Conservation (phyloP, 1,140 invertebrate genomes). For the Mactra quadrangularis region DNA sequence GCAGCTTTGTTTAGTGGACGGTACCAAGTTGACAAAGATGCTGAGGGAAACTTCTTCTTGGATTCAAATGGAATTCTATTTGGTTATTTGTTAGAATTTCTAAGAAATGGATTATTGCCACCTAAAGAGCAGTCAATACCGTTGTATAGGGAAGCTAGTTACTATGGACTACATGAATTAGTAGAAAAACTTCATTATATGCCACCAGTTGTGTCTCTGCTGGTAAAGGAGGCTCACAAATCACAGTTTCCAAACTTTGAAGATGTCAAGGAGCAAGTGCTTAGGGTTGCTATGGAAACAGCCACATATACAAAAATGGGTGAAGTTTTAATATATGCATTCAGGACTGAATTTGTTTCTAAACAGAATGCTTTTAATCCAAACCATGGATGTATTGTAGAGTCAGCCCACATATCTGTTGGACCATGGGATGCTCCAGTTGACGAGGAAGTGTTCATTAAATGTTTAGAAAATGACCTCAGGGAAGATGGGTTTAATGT, state of each 20-base stretch:
- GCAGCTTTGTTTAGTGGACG: constrained; percentile 83
- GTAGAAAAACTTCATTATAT: constrained; percentile 72
- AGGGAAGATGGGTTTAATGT: constrained; percentile 78
- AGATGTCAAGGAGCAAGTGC: constrained; percentile 70
- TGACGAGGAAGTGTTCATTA: constrained; percentile 79
- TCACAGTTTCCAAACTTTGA: constrained; percentile 77
- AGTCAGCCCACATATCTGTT: constrained; percentile 74
- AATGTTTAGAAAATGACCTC: constrained; percentile 77
- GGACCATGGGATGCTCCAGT: constrained; percentile 77
- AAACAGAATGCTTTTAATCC: constrained; percentile 76
- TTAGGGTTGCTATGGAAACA: constrained; percentile 74
- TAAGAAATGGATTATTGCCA: constrained; percentile 77
- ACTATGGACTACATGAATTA: constrained; percentile 77
- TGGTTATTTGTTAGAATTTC: constrained; percentile 77
- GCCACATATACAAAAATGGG: constrained; percentile 74
- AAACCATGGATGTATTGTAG: constrained; percentile 77
- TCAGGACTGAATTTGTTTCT: constrained; percentile 75
- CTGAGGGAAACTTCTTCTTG: constrained; percentile 80
- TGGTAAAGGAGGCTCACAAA: constrained; percentile 76
- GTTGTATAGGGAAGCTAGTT: constrained; percentile 78
- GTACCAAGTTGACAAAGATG: constrained; percentile 80
- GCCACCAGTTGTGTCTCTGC: constrained; percentile 72
- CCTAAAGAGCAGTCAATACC: constrained; percentile 70
- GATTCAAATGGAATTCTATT: constrained; percentile 79
- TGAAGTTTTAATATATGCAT: constrained; percentile 77